Conservation (phyloP, 2,797 vertebrate species). For the Netta rufina region DNA sequence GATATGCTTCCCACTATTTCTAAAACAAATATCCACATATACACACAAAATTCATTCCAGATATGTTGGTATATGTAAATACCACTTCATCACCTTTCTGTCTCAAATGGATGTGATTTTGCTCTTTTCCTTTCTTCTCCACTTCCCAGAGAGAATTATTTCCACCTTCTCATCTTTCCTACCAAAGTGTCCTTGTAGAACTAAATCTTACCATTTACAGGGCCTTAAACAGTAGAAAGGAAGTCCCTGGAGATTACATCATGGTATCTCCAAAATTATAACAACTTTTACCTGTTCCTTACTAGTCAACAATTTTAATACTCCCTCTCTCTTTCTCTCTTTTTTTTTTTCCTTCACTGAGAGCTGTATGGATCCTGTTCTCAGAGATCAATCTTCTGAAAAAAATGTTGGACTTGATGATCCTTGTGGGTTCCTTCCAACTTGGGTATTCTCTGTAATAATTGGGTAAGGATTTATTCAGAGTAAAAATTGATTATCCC, state of each 20-base stretch:
- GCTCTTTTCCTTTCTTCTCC: background rate
- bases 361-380: background rate
- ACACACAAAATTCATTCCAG: background rate
- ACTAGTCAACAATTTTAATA: background rate
- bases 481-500: background rate
- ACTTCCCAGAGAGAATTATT: background rate
- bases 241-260: background rate
- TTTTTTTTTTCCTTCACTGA: background rate
- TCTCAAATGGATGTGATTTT: background rate
- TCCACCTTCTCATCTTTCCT: background rate
- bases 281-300: background rate
- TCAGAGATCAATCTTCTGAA: background rate
- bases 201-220: background rate
- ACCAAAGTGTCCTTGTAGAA: background rate
- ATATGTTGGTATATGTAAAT: background rate
- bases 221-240: background rate
- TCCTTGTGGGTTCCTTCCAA: too few relatives aligned
- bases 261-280: background rate
- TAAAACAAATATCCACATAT: background rate
- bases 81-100: background rate
- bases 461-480: background rate
- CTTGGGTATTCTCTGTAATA: background rate
- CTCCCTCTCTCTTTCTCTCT: background rate
- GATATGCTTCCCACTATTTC: background rate
- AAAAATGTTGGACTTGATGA: too few relatives aligned